phyloP scores from a whole-genome alignment of 1,140 invertebrate genomes.

The Micrasema longulum region DNA sequence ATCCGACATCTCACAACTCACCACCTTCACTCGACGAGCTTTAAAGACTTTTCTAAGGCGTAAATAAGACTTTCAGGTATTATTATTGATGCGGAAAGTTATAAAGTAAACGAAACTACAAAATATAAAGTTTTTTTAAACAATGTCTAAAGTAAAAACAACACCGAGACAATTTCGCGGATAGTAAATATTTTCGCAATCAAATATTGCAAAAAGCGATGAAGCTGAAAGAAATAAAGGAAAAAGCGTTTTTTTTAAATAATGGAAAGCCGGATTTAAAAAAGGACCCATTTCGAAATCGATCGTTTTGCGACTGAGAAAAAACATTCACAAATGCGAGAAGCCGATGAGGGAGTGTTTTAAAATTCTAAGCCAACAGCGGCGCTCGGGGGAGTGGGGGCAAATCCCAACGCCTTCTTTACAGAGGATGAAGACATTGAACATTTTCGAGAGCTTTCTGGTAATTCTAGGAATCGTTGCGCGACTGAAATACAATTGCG shows the following conservation, averaged over 20 bases:
- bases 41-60: too few species aligned
- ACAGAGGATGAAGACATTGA: constrained; percentile 3
- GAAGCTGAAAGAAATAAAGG: too few species aligned
- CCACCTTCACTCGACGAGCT: not conserved
- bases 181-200: too few species aligned
- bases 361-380: constrained; percentile 25
- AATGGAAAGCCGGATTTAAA: constrained; percentile 15
- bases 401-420: not conserved
- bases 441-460: constrained; percentile 11
- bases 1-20: not conserved
- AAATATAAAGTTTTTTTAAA: too few species aligned
- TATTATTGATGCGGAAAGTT: not conserved
- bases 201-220: too few species aligned
- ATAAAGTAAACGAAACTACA: too few species aligned
- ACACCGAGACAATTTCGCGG: too few species aligned
- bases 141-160: too few species aligned
- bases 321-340: constrained; percentile 8
- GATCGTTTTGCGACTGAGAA: constrained; percentile 1
- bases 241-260: not conserved
- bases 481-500: constrained; percentile 13
- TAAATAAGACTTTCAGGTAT: too few species aligned
- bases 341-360: not conserved
- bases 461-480: not conserved
- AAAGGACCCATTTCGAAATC: constrained; percentile 3
- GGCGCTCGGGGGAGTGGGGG: not conserved